These are phyloP conservation scores for Mercenaria mercenaria DNA, from an alignment of 1,140 invertebrate species.

Conservation along the genomic window DNA sequence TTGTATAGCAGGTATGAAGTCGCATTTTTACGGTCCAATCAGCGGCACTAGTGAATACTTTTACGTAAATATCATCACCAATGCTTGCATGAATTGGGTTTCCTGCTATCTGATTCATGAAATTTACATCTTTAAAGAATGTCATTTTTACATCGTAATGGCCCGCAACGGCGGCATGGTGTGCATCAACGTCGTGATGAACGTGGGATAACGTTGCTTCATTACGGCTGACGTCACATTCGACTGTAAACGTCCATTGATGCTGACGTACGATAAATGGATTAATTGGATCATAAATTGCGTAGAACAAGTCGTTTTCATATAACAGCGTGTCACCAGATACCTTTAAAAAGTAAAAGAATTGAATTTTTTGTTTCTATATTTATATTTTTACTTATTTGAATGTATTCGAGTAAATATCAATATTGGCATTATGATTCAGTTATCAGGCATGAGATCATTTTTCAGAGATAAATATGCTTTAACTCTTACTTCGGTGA, in stretches of 20 bases:
- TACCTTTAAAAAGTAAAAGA: not conserved
- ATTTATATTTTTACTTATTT: too few relatives aligned
- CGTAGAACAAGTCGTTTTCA: slow-evolving; percentile 14
- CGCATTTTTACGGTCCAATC: slow-evolving; percentile 52
- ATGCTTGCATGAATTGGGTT: not conserved
- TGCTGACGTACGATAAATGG: slow-evolving; percentile 16
- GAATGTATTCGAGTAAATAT: too few relatives aligned
- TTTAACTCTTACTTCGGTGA: too few relatives aligned
- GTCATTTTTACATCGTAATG: not conserved
- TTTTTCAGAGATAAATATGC: too few relatives aligned
- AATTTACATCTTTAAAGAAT: slow-evolving; percentile 7
- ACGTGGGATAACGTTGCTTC: slow-evolving; percentile 19
- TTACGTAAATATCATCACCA: slow-evolving; percentile 55
- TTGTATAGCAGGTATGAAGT: slow-evolving; percentile 40
- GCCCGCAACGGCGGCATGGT: not conserved
- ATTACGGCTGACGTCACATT: slow-evolving; percentile 37
- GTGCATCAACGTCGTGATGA: not conserved
- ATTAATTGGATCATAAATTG: not conserved
- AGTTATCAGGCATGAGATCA: too few relatives aligned
- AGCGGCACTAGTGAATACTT: slow-evolving; percentile 30
- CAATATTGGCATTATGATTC: too few relatives aligned
- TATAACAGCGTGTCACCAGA: not conserved
- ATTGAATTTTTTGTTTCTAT: too few relatives aligned
- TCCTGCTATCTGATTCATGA: not conserved
- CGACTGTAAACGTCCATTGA: not conserved